Conservation (phyloP, 2,888 invertebrate species). For the Mythimna ferrago region DNA sequence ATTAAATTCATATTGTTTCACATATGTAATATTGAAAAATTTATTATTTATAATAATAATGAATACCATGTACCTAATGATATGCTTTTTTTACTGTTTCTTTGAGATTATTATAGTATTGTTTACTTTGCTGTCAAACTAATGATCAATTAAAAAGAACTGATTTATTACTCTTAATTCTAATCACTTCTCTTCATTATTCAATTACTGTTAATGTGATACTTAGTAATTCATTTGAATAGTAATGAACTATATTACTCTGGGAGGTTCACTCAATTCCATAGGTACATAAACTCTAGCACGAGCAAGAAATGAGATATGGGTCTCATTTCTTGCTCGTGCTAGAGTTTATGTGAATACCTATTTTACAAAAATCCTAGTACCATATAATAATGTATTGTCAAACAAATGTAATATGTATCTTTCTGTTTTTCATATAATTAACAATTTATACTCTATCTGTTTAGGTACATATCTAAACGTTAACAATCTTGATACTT, state of each 20-base stretch:
- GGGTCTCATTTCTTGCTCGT: no score
- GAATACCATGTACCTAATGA: not conserved
- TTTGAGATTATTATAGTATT: constrained; percentile 9
- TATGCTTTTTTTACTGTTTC: constrained; percentile 19
- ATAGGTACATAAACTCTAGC: not conserved
- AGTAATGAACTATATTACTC: not conserved
- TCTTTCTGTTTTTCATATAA: no score
- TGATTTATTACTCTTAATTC: constrained; percentile 22
- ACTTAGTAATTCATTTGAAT: not conserved
- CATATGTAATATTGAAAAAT: not conserved
- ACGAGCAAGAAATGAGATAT: not conserved
- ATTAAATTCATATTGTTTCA: not conserved
- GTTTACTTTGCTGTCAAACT: constrained; percentile 28
- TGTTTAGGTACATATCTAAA: no score
- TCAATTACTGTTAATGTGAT: constrained; percentile 20
- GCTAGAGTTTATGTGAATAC: no score
- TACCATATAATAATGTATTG: not conserved
- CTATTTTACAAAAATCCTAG: not conserved
- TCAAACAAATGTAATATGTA: no score
- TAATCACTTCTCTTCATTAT: constrained; percentile 12
- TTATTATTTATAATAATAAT: not conserved
- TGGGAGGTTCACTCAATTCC: not conserved
- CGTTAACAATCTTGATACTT: no score
- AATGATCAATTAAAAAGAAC: constrained; percentile 20
- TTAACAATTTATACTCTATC: not conserved